Evolutionary conservation across 2,113 vertebrate species (phyloP).

Genomic region (Boleophthalmus pectinirostris): DNA sequence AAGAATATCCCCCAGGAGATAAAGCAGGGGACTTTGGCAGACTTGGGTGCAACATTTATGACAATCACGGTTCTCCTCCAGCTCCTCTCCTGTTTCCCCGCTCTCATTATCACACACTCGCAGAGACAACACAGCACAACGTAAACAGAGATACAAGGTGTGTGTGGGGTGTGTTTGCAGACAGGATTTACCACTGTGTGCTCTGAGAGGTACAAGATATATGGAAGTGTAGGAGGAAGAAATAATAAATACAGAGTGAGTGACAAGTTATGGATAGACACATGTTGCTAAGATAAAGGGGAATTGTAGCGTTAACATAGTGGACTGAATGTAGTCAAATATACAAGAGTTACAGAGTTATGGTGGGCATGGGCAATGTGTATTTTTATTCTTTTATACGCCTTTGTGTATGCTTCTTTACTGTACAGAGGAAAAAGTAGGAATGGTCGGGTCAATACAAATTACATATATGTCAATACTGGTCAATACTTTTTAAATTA

Average conservation of each 20-base stretch:
- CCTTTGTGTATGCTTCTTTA: too few species aligned
- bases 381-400: too few species aligned
- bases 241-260: neutral
- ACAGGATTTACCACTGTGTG: neutral
- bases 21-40: constrained; percentile 18
- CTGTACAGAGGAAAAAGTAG: too few species aligned
- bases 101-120: constrained; percentile 26
- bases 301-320: neutral
- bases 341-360: too few species aligned
- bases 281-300: neutral
- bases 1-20: constrained; percentile 28
- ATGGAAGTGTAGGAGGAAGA: neutral
- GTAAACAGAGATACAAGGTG: neutral
- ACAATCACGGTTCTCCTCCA: constrained; percentile 13
- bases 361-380: too few species aligned
- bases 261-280: neutral
- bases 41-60: constrained; percentile 33
- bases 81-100: constrained; percentile 23
- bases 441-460: too few species aligned
- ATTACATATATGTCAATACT: too few species aligned
- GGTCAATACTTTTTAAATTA: too few species aligned
- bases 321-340: neutral
- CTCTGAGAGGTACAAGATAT: neutral
- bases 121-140: constrained; percentile 22
- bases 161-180: neutral